These are phyloP conservation scores for Acronicta aceris DNA, from an alignment of 2,888 invertebrate genomes.

Conservation along the genomic window DNA sequence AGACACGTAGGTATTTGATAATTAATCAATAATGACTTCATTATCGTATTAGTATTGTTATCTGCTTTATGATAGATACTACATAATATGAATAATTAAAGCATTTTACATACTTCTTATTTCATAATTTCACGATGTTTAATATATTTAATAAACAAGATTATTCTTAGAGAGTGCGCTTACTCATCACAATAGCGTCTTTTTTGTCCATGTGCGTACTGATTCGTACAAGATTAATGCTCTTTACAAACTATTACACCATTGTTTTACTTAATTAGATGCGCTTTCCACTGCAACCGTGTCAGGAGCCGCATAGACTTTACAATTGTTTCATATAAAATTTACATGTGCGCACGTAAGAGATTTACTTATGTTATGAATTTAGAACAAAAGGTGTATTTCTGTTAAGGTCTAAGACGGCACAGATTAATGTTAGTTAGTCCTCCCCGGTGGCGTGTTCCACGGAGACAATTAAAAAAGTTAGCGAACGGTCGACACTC, in stretches of 20 bases:
- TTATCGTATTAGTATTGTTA: too few relatives aligned
- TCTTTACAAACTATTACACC: conserved; percentile 43
- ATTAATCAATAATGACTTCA: too few relatives aligned
- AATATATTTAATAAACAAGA: too few relatives aligned
- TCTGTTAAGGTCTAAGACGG: conserved; percentile 25
- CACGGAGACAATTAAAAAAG: conserved; percentile 56
- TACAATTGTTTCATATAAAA: conserved; percentile 24
- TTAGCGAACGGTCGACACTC: conserved; percentile 38
- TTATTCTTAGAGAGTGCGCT: conserved; percentile 6
- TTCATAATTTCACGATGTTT: too few relatives aligned
- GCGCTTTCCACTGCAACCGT: conserved; percentile 61
- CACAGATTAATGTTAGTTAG: conserved; percentile 42
- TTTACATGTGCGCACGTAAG: conserved; percentile 3
- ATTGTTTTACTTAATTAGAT: conserved; percentile 64
- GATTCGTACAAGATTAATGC: conserved; percentile 33
- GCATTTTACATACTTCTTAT: too few relatives aligned
- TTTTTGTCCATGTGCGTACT: conserved; percentile 10
- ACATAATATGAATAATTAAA: too few relatives aligned
- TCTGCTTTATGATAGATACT: too few relatives aligned
- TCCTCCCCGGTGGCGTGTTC: conserved; percentile 17
- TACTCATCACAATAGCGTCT: conserved; percentile 28
- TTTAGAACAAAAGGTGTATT: conserved; percentile 7
- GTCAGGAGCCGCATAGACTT: conserved; percentile 47
- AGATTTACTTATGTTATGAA: conserved; percentile 17
- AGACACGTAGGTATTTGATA: too few relatives aligned